phyloP scores from a whole-genome alignment of 2,113 vertebrate genomes.

The Tetrao urogallus region DNA sequence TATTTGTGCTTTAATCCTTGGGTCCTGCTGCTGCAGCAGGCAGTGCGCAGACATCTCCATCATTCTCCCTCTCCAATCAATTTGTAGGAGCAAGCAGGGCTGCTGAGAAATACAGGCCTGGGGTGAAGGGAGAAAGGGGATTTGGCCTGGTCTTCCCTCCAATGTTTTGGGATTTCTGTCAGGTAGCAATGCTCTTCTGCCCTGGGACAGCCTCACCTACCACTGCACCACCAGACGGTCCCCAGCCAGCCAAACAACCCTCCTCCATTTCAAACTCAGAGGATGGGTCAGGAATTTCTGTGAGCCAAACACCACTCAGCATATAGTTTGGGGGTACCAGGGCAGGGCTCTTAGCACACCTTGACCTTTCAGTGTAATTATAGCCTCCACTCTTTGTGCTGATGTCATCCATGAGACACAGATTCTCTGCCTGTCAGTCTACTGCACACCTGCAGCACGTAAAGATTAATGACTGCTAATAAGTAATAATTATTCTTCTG shows the following conservation, averaged over 20 bases:
- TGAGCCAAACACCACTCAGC: rapidly evolving
- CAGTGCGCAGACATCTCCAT: neutral
- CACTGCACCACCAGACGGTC: neutral
- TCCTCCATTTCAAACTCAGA: neutral
- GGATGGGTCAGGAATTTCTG: neutral
- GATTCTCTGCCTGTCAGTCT: neutral
- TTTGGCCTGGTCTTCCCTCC: neutral
- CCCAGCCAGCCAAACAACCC: neutral
- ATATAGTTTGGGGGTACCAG: neutral
- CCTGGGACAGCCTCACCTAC: neutral
- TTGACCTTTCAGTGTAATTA: neutral
- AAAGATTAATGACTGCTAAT: neutral
- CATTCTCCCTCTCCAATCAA: neutral
- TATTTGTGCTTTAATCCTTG: neutral
- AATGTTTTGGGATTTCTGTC: neutral
- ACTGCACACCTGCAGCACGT: rapidly evolving
- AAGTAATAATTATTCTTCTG: neutral
- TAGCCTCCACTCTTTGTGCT: neutral
- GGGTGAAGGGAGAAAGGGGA: neutral
- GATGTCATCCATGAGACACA: neutral
- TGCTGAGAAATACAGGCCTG: neutral
- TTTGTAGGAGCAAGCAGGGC: neutral
- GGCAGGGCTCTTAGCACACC: rapidly evolving
- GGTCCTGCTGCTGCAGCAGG: neutral
- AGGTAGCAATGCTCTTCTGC: neutral